Evolutionary conservation across 2,113 vertebrate genomes (phyloP).

Genomic region (Oenanthe oenanthe): DNA sequence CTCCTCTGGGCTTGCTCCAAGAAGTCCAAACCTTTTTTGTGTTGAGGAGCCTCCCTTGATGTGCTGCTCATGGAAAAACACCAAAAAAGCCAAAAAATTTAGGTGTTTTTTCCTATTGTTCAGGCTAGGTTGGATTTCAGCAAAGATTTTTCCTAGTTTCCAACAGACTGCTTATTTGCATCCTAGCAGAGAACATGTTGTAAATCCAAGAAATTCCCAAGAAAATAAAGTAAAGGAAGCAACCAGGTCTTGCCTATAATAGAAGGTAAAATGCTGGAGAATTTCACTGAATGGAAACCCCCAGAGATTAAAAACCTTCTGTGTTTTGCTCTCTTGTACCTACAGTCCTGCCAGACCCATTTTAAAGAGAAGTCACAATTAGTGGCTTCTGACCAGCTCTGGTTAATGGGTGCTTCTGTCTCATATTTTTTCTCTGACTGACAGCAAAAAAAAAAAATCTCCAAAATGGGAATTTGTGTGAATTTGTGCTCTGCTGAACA

Average conservation of each 20-base stretch:
- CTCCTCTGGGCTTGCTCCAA: background rate
- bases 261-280: background rate
- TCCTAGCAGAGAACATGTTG: background rate
- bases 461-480: background rate
- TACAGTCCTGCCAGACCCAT: background rate
- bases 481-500: background rate
- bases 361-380: background rate
- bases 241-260: background rate
- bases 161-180: background rate
- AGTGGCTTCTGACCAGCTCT: background rate
- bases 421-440: background rate
- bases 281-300: background rate
- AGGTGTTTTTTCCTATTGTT: rapidly evolving
- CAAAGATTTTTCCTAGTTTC: background rate
- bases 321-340: background rate
- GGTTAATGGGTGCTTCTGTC: background rate
- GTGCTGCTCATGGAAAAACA: background rate
- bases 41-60: background rate
- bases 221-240: background rate
- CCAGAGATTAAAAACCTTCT: background rate
- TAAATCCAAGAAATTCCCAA: background rate
- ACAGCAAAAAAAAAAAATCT: background rate
- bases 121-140: background rate
- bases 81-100: background rate
- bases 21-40: background rate